Evolutionary conservation across 1,140 invertebrate genomes (phyloP), one percentile per base, ranked within the genome.

Genomic region (Lysiphlebus fabarum): DNA sequence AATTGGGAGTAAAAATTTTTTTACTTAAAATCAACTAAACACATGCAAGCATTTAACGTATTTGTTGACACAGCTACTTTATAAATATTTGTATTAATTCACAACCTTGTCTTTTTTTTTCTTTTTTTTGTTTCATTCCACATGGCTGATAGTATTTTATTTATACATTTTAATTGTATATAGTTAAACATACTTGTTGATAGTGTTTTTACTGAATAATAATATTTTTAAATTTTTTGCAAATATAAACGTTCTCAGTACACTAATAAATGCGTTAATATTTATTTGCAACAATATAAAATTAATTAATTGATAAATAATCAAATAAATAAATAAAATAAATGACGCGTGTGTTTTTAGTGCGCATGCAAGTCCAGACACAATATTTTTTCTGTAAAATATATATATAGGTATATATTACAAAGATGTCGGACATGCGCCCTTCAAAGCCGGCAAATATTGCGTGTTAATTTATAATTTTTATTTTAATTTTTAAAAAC

Each of bases 41-140:
- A 37, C 6, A 17, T 12, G 12, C 45, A 17, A 10, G 12, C 6
- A 7, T 17, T 14, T 17, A 6, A 48, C 12, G 41, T 33, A 53
- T 53, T 38, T 47, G 12, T 38, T 48, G 54, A 56, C 54, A 38
- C 14, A 53, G 34, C 41, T 26, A n/a, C 17, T 34, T 36, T n/a
- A 38, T 41, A 51, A 58, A 58, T 53, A 58, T 58, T 58, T 51
- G 38, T 26, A 44, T 44, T 45, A 44, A 40, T 11, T 51, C 38
- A 36, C 40, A 50, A 53, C 49, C 56, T 58, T 51, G 38, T 37
- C 56, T 44, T 36, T 51, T 6, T 36, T 10, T 37, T 37, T 51
- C 38, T 37, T 11, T 36, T 12, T 12, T 7, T 38, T 51, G 14
- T 9, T 36, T 51, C 36, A 36, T 38, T 26, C 17, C 17, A 26